phyloP scores from a whole-genome alignment of 2,113 vertebrate species.

The Rhynchomys soricoides region DNA sequence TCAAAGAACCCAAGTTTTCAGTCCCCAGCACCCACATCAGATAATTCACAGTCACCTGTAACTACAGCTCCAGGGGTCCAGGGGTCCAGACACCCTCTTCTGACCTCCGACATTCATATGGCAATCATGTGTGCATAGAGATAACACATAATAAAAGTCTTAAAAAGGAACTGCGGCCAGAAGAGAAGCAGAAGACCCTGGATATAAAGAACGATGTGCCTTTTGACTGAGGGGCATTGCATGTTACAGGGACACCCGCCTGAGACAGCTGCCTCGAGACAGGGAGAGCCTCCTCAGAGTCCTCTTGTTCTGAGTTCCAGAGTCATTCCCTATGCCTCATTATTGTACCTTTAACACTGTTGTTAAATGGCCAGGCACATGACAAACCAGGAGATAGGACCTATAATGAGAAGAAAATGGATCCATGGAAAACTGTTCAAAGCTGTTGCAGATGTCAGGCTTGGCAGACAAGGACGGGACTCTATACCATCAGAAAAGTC shows the following conservation, averaged over 20 bases:
- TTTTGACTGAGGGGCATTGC: background rate
- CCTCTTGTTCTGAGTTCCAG: background rate
- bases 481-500: background rate
- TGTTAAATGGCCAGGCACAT: background rate
- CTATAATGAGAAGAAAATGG: background rate
- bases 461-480: background rate
- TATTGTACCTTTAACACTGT: background rate
- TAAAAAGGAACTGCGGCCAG: background rate
- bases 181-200: background rate
- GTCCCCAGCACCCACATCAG: background rate
- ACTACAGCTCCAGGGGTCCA: background rate
- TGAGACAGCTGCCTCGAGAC: background rate
- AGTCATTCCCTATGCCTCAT: accelerated
- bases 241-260: background rate
- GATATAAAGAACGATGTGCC: background rate
- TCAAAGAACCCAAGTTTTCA: background rate
- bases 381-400: background rate
- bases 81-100: too few species aligned
- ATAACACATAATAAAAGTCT: background rate
- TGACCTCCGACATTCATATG: too few species aligned
- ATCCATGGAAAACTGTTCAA: background rate
- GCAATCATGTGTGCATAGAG: background rate
- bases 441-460: too few species aligned
- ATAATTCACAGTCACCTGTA: background rate
- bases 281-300: background rate